Evolutionary conservation across 2,113 vertebrate species (phyloP).

Genomic region (Physeter macrocephalus): DNA sequence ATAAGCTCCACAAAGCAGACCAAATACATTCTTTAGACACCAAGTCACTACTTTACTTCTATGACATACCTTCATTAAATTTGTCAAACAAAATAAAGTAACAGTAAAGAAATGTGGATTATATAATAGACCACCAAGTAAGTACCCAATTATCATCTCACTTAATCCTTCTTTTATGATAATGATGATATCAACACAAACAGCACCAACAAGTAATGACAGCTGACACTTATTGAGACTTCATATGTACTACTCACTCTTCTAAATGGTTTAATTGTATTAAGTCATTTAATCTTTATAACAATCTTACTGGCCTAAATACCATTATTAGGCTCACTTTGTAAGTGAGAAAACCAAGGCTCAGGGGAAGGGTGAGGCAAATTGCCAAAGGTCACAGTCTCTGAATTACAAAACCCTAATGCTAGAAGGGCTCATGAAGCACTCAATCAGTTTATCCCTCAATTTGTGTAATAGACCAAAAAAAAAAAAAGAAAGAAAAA

Average conservation of each 20-base stretch:
- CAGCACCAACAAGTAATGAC: neutral
- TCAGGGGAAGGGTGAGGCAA: neutral
- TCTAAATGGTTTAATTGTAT: neutral
- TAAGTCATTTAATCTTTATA: conserved; percentile 9
- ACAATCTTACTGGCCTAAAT: neutral
- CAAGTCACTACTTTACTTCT: neutral
- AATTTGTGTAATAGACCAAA: neutral
- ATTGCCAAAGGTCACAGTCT: neutral
- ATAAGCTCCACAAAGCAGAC: neutral
- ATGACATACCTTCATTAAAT: neutral
- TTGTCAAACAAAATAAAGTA: conserved; percentile 2
- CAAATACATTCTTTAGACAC: neutral
- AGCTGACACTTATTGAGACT: neutral
- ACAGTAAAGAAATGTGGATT: neutral
- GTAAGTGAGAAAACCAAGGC: conserved; percentile 27
- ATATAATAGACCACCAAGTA: neutral
- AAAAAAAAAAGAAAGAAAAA: neutral
- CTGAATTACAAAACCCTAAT: neutral
- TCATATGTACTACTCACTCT: neutral
- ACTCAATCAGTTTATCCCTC: neutral
- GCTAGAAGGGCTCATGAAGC: neutral
- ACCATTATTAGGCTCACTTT: neutral
- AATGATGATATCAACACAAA: neutral
- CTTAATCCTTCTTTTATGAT: neutral
- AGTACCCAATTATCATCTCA: neutral